phyloP scores from a whole-genome alignment of 1,140 invertebrate species.

The Liolophura sinensis region DNA sequence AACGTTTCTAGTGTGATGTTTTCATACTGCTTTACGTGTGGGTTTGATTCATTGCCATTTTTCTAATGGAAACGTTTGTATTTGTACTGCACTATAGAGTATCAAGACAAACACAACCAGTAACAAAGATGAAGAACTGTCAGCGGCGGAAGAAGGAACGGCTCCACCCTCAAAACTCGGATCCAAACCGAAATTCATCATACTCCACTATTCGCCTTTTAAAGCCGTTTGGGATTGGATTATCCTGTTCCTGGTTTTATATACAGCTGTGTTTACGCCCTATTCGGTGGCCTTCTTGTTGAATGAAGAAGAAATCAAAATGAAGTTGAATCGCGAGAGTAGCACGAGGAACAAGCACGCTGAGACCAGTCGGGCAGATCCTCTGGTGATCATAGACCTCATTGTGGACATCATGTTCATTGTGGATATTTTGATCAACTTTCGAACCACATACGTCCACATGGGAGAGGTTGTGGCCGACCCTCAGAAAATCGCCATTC shows the following conservation, averaged over 20 bases:
- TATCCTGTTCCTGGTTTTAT: conserved; percentile 93
- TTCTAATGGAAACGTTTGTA: too few species aligned
- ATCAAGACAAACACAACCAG: too few species aligned
- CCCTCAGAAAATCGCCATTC: conserved; percentile 55
- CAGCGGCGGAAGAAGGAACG: conserved; percentile 9
- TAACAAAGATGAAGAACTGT: conserved; percentile 13
- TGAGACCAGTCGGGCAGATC: conserved; percentile 42
- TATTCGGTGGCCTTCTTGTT: conserved; percentile 97
- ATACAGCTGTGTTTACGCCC: conserved; percentile 98
- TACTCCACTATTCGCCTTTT: conserved; percentile 98
- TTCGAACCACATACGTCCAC: conserved; percentile 58
- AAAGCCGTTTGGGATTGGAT: conserved; percentile 99
- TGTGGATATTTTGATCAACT: conserved; percentile 60
- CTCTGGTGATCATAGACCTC: conserved; percentile 57
- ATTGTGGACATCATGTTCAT: conserved; percentile 60
- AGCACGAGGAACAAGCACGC: conserved; percentile 33
- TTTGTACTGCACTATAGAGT: too few species aligned
- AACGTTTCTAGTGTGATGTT: too few species aligned
- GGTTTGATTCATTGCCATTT: too few species aligned
- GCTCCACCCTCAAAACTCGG: too few species aligned
- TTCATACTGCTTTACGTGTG: too few species aligned
- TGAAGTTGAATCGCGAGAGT: conserved; percentile 50
- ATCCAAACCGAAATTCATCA: conserved; percentile 66
- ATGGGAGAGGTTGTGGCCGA: conserved; percentile 57
- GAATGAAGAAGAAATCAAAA: conserved; percentile 69